Base-by-base conservation (phyloP, 2,888 invertebrate genomes). In the Tridacna gigas region DNA sequence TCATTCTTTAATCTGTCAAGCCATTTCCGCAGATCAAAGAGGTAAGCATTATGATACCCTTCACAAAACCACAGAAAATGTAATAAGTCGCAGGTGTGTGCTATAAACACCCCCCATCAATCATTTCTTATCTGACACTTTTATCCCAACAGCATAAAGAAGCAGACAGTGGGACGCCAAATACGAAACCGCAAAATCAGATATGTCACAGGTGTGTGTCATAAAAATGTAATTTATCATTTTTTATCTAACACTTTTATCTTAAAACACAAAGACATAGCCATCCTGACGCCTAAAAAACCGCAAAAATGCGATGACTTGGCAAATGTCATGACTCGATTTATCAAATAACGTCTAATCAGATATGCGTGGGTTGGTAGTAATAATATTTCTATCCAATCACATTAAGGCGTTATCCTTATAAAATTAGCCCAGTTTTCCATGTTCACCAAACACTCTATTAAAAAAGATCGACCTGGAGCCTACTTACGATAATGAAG, bases 401-500 rank as follows among this genome's bases (percentile, higher is more conserved):
- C 22, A n/a, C 15, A 61, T 60, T 11, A n/a, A n/a, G n/a, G n/a
- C 18, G 4, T 22, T 15, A 60, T n/a, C 60, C 60, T 20, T 61
- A 61, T 61, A n/a, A 61, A 61, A 61, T n/a, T 25, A 12, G 7
- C 5, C 15, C n/a, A n/a, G n/a, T n/a, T 5, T 9, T 61, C n/a
- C 37, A 37, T 61, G n/a, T 15, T n/a, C 60, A 60, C 60, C 22
- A n/a, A 22, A 15, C n/a, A n/a, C n/a, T 15, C 7, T 15, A 61
- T 9, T 4, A 37, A 37, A 37, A 37, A 37, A 2, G 3, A 66
- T 12, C 20, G 73, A 28, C 48, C 63, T 74, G 79, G 74, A 79
- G 7, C 51, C 74, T 28, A 45, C 65, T 25, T 79, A 79, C 74
- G 48, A 79, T 51, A 74, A 45, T 37, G 4, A 73, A 26, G 79